Conservation (phyloP, 2,113 vertebrate genomes). For the Macrotus californicus region DNA sequence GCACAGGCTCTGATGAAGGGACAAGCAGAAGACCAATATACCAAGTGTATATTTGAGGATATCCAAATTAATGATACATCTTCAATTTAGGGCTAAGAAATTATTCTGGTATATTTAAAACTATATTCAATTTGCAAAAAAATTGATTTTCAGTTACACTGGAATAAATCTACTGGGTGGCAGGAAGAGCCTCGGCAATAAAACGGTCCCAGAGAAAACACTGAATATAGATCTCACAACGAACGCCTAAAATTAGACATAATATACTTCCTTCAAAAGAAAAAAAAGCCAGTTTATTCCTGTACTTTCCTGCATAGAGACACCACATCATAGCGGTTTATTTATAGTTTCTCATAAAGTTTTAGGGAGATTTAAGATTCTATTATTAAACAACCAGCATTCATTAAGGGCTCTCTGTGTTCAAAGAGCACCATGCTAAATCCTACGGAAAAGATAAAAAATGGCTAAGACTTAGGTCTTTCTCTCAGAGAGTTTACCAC, state of each 20-base stretch:
- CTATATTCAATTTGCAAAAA: not conserved
- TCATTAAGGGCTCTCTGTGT: not conserved
- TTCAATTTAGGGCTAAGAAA: not conserved
- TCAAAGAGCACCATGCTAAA: not conserved
- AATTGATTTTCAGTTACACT: not conserved
- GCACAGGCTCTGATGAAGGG: not conserved
- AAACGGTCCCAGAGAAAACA: not conserved
- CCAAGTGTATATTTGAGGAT: not conserved
- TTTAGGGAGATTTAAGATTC: not conserved
- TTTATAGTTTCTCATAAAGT: conserved; percentile 23
- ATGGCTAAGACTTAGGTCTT: not conserved
- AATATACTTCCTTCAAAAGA: not conserved
- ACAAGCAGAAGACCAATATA: not conserved
- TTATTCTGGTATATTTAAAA: conserved; percentile 15
- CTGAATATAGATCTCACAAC: not conserved
- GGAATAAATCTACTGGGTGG: not conserved
- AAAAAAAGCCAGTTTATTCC: conserved; percentile 36
- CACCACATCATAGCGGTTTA: not conserved
- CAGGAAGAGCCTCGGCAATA: not conserved
- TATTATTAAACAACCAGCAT: not conserved
- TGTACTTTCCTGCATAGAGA: conserved; percentile 26
- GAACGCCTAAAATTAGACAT: conserved; percentile 20
- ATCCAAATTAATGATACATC: not conserved
- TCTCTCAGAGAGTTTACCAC: not conserved
- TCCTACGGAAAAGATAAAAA: not conserved